Evolutionary conservation across 2,113 vertebrate species (phyloP).

Genomic region (Bubo bubo): DNA sequence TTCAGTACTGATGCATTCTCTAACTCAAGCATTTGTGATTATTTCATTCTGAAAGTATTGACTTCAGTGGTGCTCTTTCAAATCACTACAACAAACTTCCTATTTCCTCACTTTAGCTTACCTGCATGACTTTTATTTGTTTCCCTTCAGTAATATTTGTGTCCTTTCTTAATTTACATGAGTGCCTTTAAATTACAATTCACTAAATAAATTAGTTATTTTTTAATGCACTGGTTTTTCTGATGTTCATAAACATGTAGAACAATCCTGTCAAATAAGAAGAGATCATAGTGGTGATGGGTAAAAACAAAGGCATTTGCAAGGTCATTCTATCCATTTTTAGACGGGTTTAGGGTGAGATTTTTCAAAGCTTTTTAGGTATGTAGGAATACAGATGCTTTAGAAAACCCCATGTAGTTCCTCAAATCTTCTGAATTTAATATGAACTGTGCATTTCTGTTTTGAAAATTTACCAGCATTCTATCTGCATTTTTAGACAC

Average conservation of each 20-base stretch:
- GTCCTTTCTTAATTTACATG: background rate
- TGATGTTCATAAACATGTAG: background rate
- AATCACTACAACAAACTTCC: background rate
- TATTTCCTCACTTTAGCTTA: background rate
- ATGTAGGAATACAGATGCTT: background rate
- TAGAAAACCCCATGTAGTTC: background rate
- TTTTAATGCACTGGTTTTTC: background rate
- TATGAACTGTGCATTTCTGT: background rate
- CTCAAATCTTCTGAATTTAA: background rate
- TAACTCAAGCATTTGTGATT: background rate
- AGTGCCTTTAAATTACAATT: background rate
- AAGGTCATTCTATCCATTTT: background rate
- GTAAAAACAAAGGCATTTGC: background rate
- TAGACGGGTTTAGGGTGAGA: fast-evolving
- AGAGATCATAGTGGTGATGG: background rate
- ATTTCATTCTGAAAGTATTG: background rate
- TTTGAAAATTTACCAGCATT: background rate
- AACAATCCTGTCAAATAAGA: background rate
- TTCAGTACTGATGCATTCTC: background rate
- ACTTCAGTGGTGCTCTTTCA: background rate
- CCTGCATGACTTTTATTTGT: background rate
- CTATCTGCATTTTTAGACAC: background rate
- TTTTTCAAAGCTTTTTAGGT: background rate
- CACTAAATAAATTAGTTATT: background rate
- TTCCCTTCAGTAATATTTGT: background rate